Percentiles rank a stretch among this genome's conserved stretches.
These are phyloP conservation scores for Orchesella cincta DNA, from an alignment of 1,140 invertebrate species.

Conservation along the genomic window DNA sequence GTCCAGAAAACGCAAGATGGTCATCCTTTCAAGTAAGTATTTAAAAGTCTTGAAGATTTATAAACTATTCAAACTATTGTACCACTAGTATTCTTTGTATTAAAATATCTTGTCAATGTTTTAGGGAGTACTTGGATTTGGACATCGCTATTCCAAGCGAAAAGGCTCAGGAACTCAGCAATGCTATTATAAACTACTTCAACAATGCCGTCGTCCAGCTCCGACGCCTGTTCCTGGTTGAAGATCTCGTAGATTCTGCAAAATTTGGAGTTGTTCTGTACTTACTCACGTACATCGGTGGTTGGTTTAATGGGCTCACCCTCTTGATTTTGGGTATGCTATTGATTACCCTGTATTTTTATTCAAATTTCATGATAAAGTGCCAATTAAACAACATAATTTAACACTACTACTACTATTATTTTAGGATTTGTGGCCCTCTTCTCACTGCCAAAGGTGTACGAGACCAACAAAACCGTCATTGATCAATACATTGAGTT, in stretches of 20 bases:
- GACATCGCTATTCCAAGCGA: constrained; percentile 83
- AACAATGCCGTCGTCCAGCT: constrained; percentile 79
- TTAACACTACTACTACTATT: neutral
- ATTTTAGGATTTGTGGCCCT: constrained; percentile 79
- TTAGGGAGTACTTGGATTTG: constrained; percentile 80
- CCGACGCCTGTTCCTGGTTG: constrained; percentile 88
- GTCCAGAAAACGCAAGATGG: constrained; percentile 95
- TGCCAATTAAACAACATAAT: neutral
- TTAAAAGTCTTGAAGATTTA: too few species aligned
- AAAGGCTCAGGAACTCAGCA: constrained; percentile 81
- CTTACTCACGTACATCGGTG: constrained; percentile 92
- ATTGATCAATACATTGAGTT: constrained; percentile 91
- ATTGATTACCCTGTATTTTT: neutral
- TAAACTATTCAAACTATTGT: too few species aligned
- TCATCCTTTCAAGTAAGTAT: constrained; percentile 92
- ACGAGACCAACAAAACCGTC: constrained; percentile 95
- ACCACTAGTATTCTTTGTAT: too few species aligned
- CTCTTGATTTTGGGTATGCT: constrained; percentile 82
- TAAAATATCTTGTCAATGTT: too few species aligned
- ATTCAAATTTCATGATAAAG: neutral
- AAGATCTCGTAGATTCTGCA: constrained; percentile 92
- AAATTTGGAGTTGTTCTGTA: constrained; percentile 91
- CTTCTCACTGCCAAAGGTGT: constrained; percentile 95
- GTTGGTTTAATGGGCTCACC: constrained; percentile 98
- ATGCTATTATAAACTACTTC: constrained; percentile 77